These are phyloP conservation scores for Vesta saturnalis DNA, from an alignment of 2,888 invertebrate species.

Conservation along the genomic window DNA sequence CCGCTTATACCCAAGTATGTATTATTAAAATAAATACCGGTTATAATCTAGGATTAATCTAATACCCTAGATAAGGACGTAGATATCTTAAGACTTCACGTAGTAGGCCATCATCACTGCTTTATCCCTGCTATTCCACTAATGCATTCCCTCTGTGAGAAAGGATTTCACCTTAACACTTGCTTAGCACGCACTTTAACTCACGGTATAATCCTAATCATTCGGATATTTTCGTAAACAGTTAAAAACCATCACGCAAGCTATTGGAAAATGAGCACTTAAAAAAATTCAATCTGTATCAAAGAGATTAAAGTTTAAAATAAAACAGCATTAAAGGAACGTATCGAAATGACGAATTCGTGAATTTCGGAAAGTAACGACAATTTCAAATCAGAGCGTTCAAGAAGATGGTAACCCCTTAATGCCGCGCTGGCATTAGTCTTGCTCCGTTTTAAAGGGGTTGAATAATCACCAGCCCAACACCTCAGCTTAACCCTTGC, in stretches of 20 bases:
- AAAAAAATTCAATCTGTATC: background rate
- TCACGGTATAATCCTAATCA: slow-evolving; percentile 14
- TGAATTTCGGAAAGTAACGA: slow-evolving; percentile 20
- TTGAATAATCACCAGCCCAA: slow-evolving; percentile 60
- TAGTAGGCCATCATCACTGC: slow-evolving; percentile 58
- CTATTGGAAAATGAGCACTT: background rate
- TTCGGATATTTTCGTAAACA: slow-evolving; percentile 26
- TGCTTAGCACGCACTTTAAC: slow-evolving; percentile 38
- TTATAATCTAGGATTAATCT: slow-evolving; percentile 17
- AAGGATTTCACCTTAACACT: slow-evolving; percentile 53
- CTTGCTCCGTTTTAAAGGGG: slow-evolving; percentile 61
- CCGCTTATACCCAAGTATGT: background rate
- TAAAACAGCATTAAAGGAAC: background rate
- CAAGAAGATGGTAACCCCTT: slow-evolving; percentile 53
- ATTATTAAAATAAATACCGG: background rate
- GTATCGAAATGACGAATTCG: background rate
- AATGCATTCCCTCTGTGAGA: slow-evolving; percentile 58
- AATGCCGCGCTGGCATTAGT: slow-evolving; percentile 60
- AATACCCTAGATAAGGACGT: slow-evolving; percentile 50
- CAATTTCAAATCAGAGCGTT: slow-evolving; percentile 24
- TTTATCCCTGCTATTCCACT: slow-evolving; percentile 58
- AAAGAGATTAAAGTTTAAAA: background rate
- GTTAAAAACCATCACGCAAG: background rate
- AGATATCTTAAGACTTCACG: slow-evolving; percentile 56
- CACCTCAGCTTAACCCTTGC: slow-evolving; percentile 60